Evolutionary conservation across 2,888 invertebrate genomes (phyloP), one percentile per base, ranked within the genome.

Genomic region (Caenorhabditis sulstoni): DNA sequence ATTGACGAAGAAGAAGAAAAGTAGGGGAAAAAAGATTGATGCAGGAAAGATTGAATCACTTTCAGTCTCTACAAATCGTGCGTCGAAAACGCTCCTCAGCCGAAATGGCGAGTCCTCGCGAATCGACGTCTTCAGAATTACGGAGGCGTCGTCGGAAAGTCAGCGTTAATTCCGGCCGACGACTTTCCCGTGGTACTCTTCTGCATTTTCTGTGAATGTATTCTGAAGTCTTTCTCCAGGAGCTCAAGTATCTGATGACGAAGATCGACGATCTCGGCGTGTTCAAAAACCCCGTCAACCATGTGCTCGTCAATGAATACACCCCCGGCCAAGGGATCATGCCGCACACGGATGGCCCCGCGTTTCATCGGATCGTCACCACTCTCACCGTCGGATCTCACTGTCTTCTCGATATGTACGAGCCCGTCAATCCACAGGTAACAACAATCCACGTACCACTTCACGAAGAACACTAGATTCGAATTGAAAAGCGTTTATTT

Each of bases 41-140:
- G 3, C 41, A 41, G 11, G 11, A 37, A 41, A 11, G 41, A 14
- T 11, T 3, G 2, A 11, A 3, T 41, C 41, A 11, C 92, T 93
- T 41, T 93, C 94, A 50, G 84, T 62, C 45, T 86, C 50, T 77
- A 74, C 53, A 58, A 59, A 12, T 59, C 58, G 12, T 81, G 79
- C 65, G 59, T 83, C 44, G 61, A 76, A 39, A 78, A 81, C 20
- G 94, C 94, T 11, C 97, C 98, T 0, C 90, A 95, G 93, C 97
- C 97, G 9, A 96, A 96, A 92, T 99, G 99, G 99, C 96, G 96
- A 1, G 67, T 53, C 8, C 71, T 84, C 11, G 94, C 80, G 20
- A 94, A 96, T 90, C 93, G 98, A 82, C 93, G 97, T 81, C 92
- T 99, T n/a, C 96, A 98, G 90, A 97, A 98, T 91, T 99, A 97